Evolutionary conservation across 2,888 invertebrate species (phyloP).

Genomic region (Tromatobia lineatoria): DNA sequence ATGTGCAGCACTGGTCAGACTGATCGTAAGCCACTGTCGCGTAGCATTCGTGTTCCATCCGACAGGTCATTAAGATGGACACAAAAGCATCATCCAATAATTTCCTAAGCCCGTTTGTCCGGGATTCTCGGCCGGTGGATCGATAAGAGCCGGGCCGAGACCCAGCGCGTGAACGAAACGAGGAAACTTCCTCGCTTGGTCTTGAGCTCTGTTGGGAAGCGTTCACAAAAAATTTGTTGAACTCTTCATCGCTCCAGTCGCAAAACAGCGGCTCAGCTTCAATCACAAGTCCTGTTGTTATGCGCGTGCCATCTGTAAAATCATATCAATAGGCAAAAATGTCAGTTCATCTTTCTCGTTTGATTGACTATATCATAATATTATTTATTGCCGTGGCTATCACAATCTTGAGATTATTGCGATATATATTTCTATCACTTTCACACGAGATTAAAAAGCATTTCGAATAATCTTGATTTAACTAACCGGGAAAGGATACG

Average conservation of each 20-base stretch:
- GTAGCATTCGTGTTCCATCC: constrained; percentile 87
- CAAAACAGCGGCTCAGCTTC: constrained; percentile 76
- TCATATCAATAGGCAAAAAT: background rate
- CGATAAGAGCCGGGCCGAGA: constrained; percentile 25
- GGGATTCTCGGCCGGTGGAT: constrained; percentile 58
- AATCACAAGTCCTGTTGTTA: constrained; percentile 75
- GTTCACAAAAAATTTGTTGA: constrained; percentile 71
- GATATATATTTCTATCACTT: background rate
- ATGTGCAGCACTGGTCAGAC: constrained; percentile 76
- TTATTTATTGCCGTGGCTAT: no score
- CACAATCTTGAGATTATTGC: no score
- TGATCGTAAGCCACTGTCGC: constrained; percentile 86
- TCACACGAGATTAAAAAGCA: background rate
- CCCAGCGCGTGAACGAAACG: constrained; percentile 36
- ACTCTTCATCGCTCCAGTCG: constrained; percentile 80
- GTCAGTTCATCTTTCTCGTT: background rate
- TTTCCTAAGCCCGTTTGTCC: constrained; percentile 67
- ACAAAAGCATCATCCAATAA: constrained; percentile 79
- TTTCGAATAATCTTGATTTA: background rate
- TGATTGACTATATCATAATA: no score
- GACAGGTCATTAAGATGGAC: constrained; percentile 78
- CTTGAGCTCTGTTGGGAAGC: constrained; percentile 20
- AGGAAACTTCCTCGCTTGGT: constrained; percentile 36
- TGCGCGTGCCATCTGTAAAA: constrained; percentile 79
- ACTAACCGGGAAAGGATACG: constrained; percentile 79